Base-by-base conservation (phyloP, 2,797 vertebrate genomes). In the Pangasius macronema region DNA sequence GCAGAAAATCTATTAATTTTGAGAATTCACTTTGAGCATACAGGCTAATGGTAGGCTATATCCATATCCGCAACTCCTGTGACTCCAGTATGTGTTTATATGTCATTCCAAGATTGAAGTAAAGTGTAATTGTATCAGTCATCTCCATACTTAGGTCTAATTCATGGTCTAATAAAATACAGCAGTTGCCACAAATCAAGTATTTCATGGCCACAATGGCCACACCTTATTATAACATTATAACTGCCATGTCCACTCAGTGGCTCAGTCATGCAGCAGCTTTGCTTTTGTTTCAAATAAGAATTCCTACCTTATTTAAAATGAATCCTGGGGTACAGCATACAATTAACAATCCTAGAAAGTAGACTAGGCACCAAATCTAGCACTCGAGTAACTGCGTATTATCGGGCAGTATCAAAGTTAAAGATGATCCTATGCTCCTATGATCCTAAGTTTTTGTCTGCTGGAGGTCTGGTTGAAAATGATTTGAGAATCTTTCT, bases 381-480 rank as follows among this genome's bases (percentile, higher is more conserved):
- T 46, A 46, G 27, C 80, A 82, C 51, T 49, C 16, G 7, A 49
- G 51, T 36, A 57, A 13, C 16, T 76, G 24, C 24, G 27, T 30
- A 18, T 16, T 30, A 53, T 76, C 27, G 53, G 27, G 51, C 75
- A 20, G n/a, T 55, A 22, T 53, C 51, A 67, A 68, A 36, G 36
- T 68, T 30, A 63, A 57, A 51, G 59, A 55, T 57, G 46, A 30
- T 75, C 42, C 33, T 30, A 9, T 24, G 27, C 33, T 57, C 27
- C 42, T 42, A 42, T 42, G 42, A 42, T 6, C 42, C 42, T 39
- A 82, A 33, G 30, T 24, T 79, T 79, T 36, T 22, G 30, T 79
- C 76, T 67, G 30, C 59, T 42, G n/a, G 53, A 76, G 22, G 22
- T 83, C 79, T 87, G 80, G 14, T 49, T 57, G 46, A 77, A 67